Evolutionary conservation across 2,797 vertebrate genomes (phyloP).

Genomic region (Esox lucius): DNA sequence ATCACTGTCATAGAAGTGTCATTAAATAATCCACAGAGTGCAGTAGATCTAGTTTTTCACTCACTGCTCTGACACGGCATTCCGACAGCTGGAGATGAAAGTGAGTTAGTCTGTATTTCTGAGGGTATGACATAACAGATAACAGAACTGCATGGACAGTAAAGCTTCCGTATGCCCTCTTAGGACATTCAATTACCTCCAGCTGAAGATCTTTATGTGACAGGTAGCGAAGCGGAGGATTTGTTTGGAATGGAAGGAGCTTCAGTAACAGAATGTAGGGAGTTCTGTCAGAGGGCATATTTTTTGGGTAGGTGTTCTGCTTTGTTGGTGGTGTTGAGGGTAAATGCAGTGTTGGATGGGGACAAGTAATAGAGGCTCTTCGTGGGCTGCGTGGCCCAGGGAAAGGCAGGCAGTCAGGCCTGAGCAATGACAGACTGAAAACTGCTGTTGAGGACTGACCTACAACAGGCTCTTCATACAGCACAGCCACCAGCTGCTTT

Average conservation of each 20-base stretch:
- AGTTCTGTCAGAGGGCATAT: background rate
- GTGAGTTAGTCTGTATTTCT: slow-evolving; percentile 43
- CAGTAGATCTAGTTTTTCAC: slow-evolving; percentile 51
- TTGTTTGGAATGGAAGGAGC: background rate
- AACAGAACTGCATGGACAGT: background rate
- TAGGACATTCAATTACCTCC: slow-evolving; percentile 20
- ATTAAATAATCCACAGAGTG: slow-evolving; percentile 34
- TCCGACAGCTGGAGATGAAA: slow-evolving; percentile 65
- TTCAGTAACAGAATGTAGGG: background rate
- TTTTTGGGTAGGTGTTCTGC: background rate
- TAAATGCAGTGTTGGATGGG: slow-evolving; percentile 22
- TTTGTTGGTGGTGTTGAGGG: background rate
- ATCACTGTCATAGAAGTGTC: slow-evolving; percentile 19
- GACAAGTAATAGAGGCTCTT: slow-evolving; percentile 25
- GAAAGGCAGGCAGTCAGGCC: slow-evolving; percentile 27
- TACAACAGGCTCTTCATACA: slow-evolving; percentile 45
- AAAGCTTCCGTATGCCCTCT: slow-evolving; percentile 36
- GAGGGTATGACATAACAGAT: slow-evolving; percentile 33
- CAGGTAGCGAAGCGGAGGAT: slow-evolving; percentile 1
- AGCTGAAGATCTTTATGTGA: slow-evolving; percentile 18
- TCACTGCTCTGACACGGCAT: slow-evolving; percentile 48
- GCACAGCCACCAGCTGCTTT: slow-evolving; percentile 70
- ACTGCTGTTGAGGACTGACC: slow-evolving; percentile 29
- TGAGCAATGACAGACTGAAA: slow-evolving; percentile 4
- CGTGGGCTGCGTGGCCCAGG: slow-evolving; percentile 17